Base-by-base conservation (phyloP, 2,797 vertebrate species). In the Stomatorhinus walkeri region DNA sequence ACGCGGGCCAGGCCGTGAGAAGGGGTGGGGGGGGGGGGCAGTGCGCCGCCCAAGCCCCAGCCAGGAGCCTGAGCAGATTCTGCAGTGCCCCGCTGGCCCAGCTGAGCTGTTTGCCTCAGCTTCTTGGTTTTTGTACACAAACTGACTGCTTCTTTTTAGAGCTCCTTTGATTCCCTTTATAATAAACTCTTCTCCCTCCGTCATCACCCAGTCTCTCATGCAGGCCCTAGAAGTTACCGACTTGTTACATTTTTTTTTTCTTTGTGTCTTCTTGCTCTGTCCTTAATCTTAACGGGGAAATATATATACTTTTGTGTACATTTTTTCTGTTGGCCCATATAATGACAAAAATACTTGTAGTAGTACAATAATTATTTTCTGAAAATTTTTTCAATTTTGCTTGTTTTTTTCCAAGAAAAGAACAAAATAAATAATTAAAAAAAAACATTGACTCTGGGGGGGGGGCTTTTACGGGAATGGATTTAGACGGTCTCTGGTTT, bases 381-480 rank as follows among this genome's bases (percentile, higher is more conserved):
- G 84, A 89, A 49, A 68, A 46, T 22, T 89, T 91, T 90, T 88
- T 46, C 36, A 52, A 51, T 86, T 46, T 88, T 32, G 8, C 87
- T 72, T 87, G 72, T 88, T 90, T 90, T 90, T 91, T 40, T 89
- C 91, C 91, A 88, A 91, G 91, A 92, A 91, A 28, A 54, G 36
- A 76, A 89, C 72, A 90, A 90, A 88, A 88, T 83, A 54, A 89
- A 89, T 48, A 87, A 40, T 40, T 19, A 40, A 89, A 54, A 87
- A 40, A 43, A 79, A 56, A 87, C 0, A 5, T 76, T 79, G 32
- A 79, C 36, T 36, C 19, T 76, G 24, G 32, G 5, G 28, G 32
- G 5, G 28, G 32, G 72, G 36, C 12, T 40, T 79, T 76, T 40
- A 16, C 16, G 68, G 32, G 40, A 76, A 43, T 81, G 5, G 46